Conservation (phyloP, 2,113 vertebrate genomes). For the Carassius auratus region DNA sequence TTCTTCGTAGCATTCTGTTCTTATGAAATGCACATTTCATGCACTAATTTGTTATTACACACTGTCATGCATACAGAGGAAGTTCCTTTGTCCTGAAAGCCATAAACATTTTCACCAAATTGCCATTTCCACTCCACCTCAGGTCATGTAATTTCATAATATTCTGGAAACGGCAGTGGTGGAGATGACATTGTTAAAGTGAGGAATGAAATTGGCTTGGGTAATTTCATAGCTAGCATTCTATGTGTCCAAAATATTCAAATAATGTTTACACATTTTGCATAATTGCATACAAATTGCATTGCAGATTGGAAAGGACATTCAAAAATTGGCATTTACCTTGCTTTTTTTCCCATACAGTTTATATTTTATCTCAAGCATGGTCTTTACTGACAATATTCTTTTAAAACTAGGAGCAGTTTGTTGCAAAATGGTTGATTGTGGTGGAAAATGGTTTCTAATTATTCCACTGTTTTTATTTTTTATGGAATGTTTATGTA, state of each 20-base stretch:
- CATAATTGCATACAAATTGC: conserved; percentile 18
- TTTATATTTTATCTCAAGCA: neutral
- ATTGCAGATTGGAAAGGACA: neutral
- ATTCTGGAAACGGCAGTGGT: neutral
- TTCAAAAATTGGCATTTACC: neutral
- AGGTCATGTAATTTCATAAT: neutral
- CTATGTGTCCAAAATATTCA: neutral
- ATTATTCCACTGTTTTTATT: neutral
- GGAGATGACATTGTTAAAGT: neutral
- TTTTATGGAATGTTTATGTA: neutral
- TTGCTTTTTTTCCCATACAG: too few species aligned
- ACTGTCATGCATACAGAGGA: neutral
- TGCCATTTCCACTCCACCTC: conserved; percentile 8
- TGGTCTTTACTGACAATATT: neutral
- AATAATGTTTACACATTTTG: neutral
- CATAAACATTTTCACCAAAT: neutral
- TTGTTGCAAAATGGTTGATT: neutral
- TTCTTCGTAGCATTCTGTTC: neutral
- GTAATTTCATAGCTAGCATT: neutral
- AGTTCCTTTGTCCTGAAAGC: neutral
- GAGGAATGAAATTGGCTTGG: neutral
- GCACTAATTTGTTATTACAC: neutral
- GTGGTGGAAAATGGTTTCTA: neutral
- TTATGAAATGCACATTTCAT: neutral
- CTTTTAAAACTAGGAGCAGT: neutral